Conservation (phyloP, 2,888 invertebrate species). For the Acrobasis suavella region DNA sequence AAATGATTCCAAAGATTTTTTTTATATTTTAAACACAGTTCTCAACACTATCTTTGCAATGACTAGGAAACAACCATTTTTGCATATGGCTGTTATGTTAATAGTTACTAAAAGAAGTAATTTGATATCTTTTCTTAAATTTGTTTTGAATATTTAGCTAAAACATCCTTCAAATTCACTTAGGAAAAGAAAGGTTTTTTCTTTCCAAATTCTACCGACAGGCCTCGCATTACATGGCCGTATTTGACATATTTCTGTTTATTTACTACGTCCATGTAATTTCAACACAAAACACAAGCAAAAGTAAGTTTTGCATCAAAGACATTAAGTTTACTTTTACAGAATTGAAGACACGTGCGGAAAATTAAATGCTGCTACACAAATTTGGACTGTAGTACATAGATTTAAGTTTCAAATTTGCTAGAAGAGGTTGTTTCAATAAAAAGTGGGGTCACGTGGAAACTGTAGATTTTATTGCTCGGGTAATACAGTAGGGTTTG, state of each 20-base stretch:
- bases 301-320: slow-evolving; percentile 42
- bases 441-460: slow-evolving; percentile 39
- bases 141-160: too few relatives aligned
- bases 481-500: slow-evolving; percentile 51
- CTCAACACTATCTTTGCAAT: too few relatives aligned
- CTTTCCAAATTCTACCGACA: slow-evolving; percentile 55
- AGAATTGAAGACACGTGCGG: slow-evolving; percentile 30
- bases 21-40: too few relatives aligned
- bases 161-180: slow-evolving; percentile 41
- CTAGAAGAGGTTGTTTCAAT: slow-evolving; percentile 40
- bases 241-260: slow-evolving; percentile 57
- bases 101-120: too few relatives aligned
- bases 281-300: slow-evolving; percentile 32
- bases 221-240: slow-evolving; percentile 50
- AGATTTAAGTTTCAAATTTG: slow-evolving; percentile 51
- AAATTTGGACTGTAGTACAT: slow-evolving; percentile 47
- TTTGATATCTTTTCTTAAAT: too few relatives aligned
- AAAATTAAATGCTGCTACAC: slow-evolving; percentile 34
- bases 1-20: too few relatives aligned
- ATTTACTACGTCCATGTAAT: slow-evolving; percentile 32
- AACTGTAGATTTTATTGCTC: slow-evolving; percentile 48
- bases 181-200: slow-evolving; percentile 38
- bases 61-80: too few relatives aligned
- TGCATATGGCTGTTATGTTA: too few relatives aligned
- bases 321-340: slow-evolving; percentile 43